phyloP scores from a whole-genome alignment of 37 sponge, comb jelly and placozoan species.

The Tethya wilhelma region DNA sequence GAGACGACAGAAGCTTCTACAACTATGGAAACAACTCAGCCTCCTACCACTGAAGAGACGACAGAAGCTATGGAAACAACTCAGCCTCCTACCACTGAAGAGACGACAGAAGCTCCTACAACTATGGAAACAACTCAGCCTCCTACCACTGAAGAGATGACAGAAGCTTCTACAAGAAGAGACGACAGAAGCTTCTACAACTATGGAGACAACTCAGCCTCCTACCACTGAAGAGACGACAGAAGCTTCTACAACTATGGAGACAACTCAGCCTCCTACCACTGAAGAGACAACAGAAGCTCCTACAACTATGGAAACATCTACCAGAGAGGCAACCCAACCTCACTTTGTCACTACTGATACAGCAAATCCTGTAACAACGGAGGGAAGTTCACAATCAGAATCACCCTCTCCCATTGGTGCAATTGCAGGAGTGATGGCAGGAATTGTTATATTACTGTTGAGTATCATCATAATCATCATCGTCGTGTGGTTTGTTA shows the following conservation, averaged over 20 bases:
- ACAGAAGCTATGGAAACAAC: constrained; percentile 2
- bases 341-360: neutral
- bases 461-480: constrained; percentile 18
- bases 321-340: neutral
- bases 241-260: neutral
- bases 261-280: neutral
- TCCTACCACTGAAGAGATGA: too few relatives aligned
- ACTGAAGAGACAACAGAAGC: constrained; percentile 4
- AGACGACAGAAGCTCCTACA: constrained; percentile 4
- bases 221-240: neutral
- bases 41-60: neutral
- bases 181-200: constrained; percentile 8
- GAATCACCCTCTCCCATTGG: neutral
- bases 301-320: neutral
- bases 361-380: neutral
- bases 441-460: constrained; percentile 18
- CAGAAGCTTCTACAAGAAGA: too few relatives aligned
- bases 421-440: constrained; percentile 11
- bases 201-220: neutral
- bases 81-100: neutral
- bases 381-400: neutral
- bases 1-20: neutral
- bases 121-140: neutral
- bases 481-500: constrained; percentile 3
- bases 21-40: neutral